Percentiles rank a stretch among this genome's conserved stretches.
These are phyloP conservation scores for Erebia palarica DNA, from an alignment of 2,888 invertebrate genomes.

Conservation along the genomic window DNA sequence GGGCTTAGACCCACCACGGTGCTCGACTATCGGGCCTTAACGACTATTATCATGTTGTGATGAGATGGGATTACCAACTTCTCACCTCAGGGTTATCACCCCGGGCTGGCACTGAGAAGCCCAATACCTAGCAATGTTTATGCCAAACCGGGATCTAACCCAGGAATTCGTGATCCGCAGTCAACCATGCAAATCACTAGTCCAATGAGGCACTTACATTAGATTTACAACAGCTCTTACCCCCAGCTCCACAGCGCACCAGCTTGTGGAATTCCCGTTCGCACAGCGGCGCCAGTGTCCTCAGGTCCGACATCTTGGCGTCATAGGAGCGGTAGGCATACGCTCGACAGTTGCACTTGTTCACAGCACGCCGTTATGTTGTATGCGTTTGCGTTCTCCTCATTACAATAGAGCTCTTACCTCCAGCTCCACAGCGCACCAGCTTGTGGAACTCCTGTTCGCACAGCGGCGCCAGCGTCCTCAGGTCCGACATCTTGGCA, in stretches of 20 bases:
- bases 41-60: too few relatives aligned
- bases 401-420: slow-evolving; percentile 60
- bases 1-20: too few relatives aligned
- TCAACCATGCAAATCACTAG: too few relatives aligned
- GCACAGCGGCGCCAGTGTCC: slow-evolving; percentile 87
- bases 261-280: slow-evolving; percentile 89
- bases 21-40: too few relatives aligned
- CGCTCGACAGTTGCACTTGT: slow-evolving; percentile 84
- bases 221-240: too few relatives aligned
- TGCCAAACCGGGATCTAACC: too few relatives aligned
- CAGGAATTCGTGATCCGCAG: too few relatives aligned
- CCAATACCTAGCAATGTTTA: too few relatives aligned
- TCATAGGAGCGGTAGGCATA: slow-evolving; percentile 90
- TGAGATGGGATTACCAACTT: too few relatives aligned
- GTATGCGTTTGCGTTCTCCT: slow-evolving; percentile 84
- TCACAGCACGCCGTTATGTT: slow-evolving; percentile 92
- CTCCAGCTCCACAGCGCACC: slow-evolving; percentile 84
- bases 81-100: too few relatives aligned
- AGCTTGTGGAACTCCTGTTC: slow-evolving; percentile 89
- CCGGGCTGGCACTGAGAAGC: too few relatives aligned
- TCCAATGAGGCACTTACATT: too few relatives aligned
- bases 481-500: slow-evolving; percentile 90
- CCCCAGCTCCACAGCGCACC: slow-evolving; percentile 84
- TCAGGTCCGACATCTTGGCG: slow-evolving; percentile 90
- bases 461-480: slow-evolving; percentile 87